Evolutionary conservation across 2,888 invertebrate genomes (phyloP).

Genomic region (Noctua pronuba): DNA sequence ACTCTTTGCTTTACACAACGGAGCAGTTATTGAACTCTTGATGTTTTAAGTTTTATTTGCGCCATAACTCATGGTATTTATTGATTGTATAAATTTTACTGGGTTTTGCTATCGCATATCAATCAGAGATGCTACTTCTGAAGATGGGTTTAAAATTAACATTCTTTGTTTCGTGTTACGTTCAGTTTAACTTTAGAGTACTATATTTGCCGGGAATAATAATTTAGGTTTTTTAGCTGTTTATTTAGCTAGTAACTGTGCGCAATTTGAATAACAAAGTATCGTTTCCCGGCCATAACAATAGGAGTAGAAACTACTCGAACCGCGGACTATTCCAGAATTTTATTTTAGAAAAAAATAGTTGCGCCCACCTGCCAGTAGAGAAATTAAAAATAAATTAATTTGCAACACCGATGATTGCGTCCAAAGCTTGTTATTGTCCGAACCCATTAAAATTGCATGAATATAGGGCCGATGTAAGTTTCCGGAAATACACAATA

Average conservation of each 20-base stretch:
- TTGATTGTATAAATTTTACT: slow-evolving; percentile 30
- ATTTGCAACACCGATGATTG: background rate
- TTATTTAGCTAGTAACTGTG: too few species aligned
- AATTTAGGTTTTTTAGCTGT: background rate
- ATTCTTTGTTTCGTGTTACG: slow-evolving; percentile 19
- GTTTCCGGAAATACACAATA: slow-evolving; percentile 17
- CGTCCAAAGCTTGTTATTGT: background rate
- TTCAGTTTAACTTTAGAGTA: background rate
- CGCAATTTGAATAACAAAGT: background rate
- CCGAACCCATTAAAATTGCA: background rate
- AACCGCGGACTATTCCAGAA: slow-evolving; percentile 1
- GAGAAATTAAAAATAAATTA: too few species aligned
- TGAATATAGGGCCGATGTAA: background rate
- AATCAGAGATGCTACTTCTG: slow-evolving; percentile 17
- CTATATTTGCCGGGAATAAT: background rate
- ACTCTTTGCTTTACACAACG: background rate
- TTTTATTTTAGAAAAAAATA: background rate
- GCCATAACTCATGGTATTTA: slow-evolving; percentile 40
- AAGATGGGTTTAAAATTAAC: slow-evolving; percentile 16
- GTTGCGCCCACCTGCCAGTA: background rate
- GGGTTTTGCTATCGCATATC: slow-evolving; percentile 26
- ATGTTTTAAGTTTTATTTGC: slow-evolving; percentile 26
- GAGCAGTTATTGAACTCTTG: slow-evolving; percentile 33
- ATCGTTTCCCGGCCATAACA: background rate
- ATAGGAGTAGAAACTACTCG: background rate